Evolutionary conservation across 92 coral and sea anemone genomes (phyloP).

Genomic region (Epizoanthus illoricatus): DNA sequence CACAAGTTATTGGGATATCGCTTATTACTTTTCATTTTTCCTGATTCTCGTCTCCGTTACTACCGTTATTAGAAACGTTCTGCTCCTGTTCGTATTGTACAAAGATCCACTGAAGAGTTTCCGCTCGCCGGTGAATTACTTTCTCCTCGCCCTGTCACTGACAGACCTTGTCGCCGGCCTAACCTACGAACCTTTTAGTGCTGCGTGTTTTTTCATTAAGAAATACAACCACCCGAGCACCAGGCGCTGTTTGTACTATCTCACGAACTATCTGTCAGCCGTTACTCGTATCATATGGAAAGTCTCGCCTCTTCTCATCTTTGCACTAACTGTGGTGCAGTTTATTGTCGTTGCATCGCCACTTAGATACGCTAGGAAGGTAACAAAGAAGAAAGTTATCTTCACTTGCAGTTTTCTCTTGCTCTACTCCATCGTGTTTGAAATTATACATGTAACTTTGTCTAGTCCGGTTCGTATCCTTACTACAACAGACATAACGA

Average conservation of each 20-base stretch:
- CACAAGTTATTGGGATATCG: neutral
- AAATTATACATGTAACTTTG: neutral
- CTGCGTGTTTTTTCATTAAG: neutral
- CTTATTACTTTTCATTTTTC: neutral
- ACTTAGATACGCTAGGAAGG: neutral
- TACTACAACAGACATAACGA: neutral
- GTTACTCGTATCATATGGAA: neutral
- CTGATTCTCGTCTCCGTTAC: neutral
- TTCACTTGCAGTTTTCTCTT: neutral
- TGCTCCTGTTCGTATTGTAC: neutral
- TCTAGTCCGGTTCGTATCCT: neutral
- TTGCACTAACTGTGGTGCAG: too few relatives aligned
- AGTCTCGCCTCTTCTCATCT: too few relatives aligned
- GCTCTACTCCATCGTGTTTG: neutral
- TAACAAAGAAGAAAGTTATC: neutral
- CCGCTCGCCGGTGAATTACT: neutral
- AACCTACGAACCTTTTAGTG: neutral
- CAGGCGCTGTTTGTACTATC: neutral
- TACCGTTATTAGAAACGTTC: neutral
- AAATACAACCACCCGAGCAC: neutral
- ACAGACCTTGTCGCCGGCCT: neutral
- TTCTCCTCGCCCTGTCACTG: too few relatives aligned
- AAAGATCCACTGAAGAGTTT: neutral
- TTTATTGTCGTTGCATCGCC: neutral
- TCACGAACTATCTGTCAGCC: neutral